These are phyloP conservation scores for Meganola albula DNA, from an alignment of 2,888 invertebrate species.

Conservation along the genomic window DNA sequence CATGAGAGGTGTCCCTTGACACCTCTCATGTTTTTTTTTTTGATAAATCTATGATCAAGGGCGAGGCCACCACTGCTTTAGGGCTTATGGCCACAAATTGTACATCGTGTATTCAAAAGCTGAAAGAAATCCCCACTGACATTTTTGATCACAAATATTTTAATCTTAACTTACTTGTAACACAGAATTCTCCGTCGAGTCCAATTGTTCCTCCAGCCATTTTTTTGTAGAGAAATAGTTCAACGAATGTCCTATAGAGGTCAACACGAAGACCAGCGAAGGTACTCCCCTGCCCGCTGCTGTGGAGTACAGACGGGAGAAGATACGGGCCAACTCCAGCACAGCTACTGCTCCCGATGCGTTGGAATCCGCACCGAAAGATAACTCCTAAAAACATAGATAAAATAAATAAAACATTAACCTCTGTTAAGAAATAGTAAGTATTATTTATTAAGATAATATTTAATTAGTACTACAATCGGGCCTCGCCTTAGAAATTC, in stretches of 20 bases:
- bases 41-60: no score
- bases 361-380: conserved; percentile 94
- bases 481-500: no score
- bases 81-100: no score
- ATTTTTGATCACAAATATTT: not conserved
- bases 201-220: conserved; percentile 96
- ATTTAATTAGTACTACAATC: no score
- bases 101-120: no score
- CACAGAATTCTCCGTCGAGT: conserved; percentile 83
- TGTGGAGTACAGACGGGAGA: conserved; percentile 90
- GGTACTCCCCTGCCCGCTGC: conserved; percentile 84
- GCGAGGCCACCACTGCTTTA: no score
- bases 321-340: conserved; percentile 90
- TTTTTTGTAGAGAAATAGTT: conserved; percentile 98
- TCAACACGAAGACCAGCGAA: conserved; percentile 90
- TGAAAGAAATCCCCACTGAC: no score
- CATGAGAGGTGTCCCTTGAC: no score
- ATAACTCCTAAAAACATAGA: conserved; percentile 85
- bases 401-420: no score
- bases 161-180: conserved; percentile 79
- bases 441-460: no score
- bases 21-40: no score
- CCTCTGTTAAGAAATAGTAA: no score
- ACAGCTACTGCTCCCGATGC: conserved; percentile 93
- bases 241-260: conserved; percentile 91